Base-by-base conservation (phyloP, 2,888 invertebrate species). In the Dynastes grantii region DNA sequence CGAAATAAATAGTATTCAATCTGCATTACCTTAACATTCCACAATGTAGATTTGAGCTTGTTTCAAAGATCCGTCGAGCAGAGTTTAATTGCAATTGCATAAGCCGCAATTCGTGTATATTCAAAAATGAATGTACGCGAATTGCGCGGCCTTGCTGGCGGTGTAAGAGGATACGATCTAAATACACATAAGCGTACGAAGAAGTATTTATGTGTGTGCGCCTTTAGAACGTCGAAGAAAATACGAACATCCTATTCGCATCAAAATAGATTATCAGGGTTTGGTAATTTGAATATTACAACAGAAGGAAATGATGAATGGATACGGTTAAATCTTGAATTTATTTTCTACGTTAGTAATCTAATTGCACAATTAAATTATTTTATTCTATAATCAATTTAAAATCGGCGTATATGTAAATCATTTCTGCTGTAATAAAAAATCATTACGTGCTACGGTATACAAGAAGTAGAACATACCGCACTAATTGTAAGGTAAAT, bases 91-190 rank as follows among this genome's bases (percentile, higher is more conserved):
- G 53, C 6, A 29, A 55, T 71, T 71, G 32, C 37, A 29, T 32
- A 32, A 55, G 6, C 55, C n/a, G 55, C 37, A 27, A 55, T 58
- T 40, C 71, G 53, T 71, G 71, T 53, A 71, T 58, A 58, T 32
- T 71, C 55, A 55, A 71, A 71, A 71, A 58, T 53, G 55, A 71
- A 71, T 55, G 71, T 71, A 55, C 53, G n/a, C 55, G 8, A 6
- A 45, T 8, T 45, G 45, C 45, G 11, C 53, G 71, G 55, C 71
- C 71, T 71, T 71, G 71, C 16, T 71, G 11, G 32, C 55, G 29
- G 40, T 29, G 55, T 32, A 71, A 71, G 55, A 71, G 55, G 71
- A 71, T 71, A 37, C 71, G 71, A 71, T 71, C 71, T 71, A 71
- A 71, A 37, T 71, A 53, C 49, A 71, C 32, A 5, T 37, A 71